Conservation (phyloP, 2,888 invertebrate species). For the Xestia rhomboidea region DNA sequence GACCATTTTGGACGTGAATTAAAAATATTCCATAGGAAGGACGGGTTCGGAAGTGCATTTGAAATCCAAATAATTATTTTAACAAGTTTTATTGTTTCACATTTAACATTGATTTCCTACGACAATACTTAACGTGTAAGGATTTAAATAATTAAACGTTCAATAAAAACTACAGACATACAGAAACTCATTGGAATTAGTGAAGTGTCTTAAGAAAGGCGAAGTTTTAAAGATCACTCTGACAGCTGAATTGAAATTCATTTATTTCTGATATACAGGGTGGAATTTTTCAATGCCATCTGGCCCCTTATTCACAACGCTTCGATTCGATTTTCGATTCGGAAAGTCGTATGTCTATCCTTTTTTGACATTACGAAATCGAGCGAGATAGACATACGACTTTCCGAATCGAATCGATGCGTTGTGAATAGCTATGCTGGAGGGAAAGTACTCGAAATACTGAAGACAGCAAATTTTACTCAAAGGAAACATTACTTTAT, state of each 20-base stretch:
- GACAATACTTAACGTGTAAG: neutral
- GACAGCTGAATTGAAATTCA: neutral
- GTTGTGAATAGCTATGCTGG: no score
- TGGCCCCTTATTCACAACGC: no score
- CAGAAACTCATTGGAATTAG: constrained; percentile 18
- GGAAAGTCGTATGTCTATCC: no score
- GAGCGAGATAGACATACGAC: no score
- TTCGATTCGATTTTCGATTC: no score
- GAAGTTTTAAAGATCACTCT: constrained; percentile 1
- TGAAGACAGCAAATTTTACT: no score
- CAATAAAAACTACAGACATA: constrained; percentile 19
- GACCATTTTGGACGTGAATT: neutral
- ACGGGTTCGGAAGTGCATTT: neutral
- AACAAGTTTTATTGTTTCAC: constrained; percentile 49
- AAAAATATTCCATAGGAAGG: constrained; percentile 1
- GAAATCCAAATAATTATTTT: constrained; percentile 20
- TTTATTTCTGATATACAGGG: neutral
- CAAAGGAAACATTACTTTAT: no score
- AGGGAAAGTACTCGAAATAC: no score
- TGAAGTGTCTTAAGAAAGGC: neutral
- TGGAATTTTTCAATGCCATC: no score
- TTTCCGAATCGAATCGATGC: no score
- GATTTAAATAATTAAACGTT: constrained; percentile 3
- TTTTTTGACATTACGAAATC: no score
- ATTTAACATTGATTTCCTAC: constrained; percentile 36